phyloP scores from a whole-genome alignment of 2,797 vertebrate genomes.

The Mus minutoides region DNA sequence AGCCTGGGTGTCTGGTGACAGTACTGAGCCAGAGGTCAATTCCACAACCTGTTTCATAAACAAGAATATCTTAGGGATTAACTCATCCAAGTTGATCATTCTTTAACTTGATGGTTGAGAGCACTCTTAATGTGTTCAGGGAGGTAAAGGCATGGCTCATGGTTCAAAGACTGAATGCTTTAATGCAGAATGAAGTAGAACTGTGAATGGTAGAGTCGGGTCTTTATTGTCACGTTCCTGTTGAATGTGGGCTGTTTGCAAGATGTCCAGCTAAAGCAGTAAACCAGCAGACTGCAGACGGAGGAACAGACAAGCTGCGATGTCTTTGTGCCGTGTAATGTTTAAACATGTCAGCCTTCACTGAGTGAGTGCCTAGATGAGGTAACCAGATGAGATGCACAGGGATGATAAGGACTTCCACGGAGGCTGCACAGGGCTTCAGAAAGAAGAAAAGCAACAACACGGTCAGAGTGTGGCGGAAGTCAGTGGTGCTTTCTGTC shows the following conservation, averaged over 20 bases:
- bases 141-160: background rate
- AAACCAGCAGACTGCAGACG: background rate
- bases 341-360: background rate
- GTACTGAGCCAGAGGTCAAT: background rate
- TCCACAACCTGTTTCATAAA: background rate
- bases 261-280: background rate
- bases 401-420: background rate
- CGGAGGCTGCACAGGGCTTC: fast-evolving
- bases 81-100: background rate
- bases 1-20: background rate
- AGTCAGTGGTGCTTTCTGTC: background rate
- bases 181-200: background rate
- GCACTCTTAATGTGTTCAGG: background rate
- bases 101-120: background rate
- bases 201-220: background rate
- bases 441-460: fast-evolving
- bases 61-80: background rate
- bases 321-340: background rate
- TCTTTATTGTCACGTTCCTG: background rate
- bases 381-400: background rate
- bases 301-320: fast-evolving
- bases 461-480: background rate
- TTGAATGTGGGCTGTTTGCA: background rate
- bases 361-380: background rate
- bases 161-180: background rate